Evolutionary conservation across 2,888 invertebrate species (phyloP), one percentile per base, ranked within the genome.

Genomic region (Cheilosia scutellata): DNA sequence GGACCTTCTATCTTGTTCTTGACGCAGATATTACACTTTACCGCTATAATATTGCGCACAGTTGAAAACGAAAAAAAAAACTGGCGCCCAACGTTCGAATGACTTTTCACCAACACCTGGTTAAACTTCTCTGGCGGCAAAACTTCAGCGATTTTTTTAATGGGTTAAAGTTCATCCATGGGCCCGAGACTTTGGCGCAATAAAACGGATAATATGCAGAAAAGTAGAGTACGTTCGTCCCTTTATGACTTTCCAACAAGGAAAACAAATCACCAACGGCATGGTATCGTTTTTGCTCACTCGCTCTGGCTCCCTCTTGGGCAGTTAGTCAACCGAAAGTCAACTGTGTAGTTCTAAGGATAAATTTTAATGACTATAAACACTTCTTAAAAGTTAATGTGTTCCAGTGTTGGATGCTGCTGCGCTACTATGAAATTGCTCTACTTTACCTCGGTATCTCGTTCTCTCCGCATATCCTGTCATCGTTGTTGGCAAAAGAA

Each of bases 291-390:
- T 42, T 13, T 70, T 13, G 27, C 27, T n/a, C 31, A 13, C 49
- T 16, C 11, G 71, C 58, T 42, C 57, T 31, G 16, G 68, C 42
- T 60, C 80, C 55, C 66, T 80, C 25, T 68, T 77, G 86, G 80
- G 82, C 82, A 86, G 82, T 86, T 82, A 80, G 86, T 86, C 86
- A 86, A 76, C 80, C 80, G 71, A 71, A 80, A 86, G 84, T 86
- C 80, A 86, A 82, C 86, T 77, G 57, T 71, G 71, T 76, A 82
- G 86, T 80, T 82, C 42, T 33, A 86, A 42, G 80, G 82, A 86
- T 86, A 86, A 86, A 86, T 86, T 86, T 82, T 80, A 86, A 86
- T 86, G 86, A 86, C 86, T 72, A 86, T 86, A 86, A 86, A 86
- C 86, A 86, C 86, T 86, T 86, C 86, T 82, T 86, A 82, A 82